Percentiles rank a stretch among this genome's conserved stretches.
phyloP scores from a whole-genome alignment of 2,888 invertebrate species.

The Leptopilina drosophilae region DNA sequence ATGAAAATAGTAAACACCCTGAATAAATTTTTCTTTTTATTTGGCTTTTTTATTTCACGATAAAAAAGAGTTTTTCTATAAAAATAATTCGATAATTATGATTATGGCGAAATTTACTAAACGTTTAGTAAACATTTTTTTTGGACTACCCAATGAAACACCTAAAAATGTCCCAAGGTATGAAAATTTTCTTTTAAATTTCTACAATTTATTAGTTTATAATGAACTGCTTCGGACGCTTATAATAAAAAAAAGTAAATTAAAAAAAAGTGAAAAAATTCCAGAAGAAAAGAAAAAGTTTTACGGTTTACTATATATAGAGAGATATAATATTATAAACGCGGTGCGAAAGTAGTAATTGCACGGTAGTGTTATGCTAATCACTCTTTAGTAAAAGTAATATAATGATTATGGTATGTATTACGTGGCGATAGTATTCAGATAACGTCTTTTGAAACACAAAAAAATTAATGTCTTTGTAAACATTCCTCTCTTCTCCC shows the following conservation, averaged over 20 bases:
- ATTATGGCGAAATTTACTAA: no score
- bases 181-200: no score
- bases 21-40: no score
- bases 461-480: conserved; percentile 29
- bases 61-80: no score
- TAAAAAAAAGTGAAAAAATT: not conserved
- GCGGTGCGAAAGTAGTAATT: conserved; percentile 6
- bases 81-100: no score
- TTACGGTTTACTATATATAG: not conserved
- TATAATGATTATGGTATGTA: conserved; percentile 33
- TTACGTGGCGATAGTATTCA: conserved; percentile 22
- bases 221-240: conserved; percentile 1
- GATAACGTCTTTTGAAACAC: conserved; percentile 22
- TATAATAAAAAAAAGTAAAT: not conserved
- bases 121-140: no score
- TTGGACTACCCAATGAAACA: no score
- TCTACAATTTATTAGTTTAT: not conserved
- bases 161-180: no score
- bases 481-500: not conserved
- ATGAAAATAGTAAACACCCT: no score
- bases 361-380: conserved; percentile 31
- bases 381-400: conserved; percentile 18
- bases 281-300: not conserved
- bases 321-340: no score
- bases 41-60: no score